Conservation (phyloP, 2,113 vertebrate species). For the Numenius arquata region DNA sequence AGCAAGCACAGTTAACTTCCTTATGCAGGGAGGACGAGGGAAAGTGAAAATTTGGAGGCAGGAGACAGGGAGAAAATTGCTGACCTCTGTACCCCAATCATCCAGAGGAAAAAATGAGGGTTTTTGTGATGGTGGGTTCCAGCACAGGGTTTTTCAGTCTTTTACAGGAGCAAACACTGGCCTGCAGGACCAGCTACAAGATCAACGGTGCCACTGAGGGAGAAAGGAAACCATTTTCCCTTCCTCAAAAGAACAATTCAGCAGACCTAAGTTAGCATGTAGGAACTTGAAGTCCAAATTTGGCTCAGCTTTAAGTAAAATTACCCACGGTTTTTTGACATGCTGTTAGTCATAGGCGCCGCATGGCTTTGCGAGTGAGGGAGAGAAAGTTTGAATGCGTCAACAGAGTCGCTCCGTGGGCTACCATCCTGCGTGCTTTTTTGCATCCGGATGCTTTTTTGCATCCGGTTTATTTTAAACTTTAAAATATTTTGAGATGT, state of each 20-base stretch:
- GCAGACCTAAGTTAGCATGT: background rate
- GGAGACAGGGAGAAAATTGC: background rate
- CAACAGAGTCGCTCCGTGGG: background rate
- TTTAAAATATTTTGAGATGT: too few species aligned
- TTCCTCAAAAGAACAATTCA: background rate
- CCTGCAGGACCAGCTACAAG: background rate
- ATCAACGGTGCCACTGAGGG: background rate
- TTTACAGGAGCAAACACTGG: background rate
- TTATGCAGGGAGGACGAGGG: background rate
- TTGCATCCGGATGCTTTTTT: background rate
- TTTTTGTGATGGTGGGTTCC: background rate
- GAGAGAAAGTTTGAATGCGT: background rate
- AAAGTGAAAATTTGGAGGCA: background rate
- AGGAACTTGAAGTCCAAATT: background rate
- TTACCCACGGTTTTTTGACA: background rate
- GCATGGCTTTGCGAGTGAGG: background rate
- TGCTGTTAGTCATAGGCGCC: fast-evolving
- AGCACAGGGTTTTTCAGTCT: background rate
- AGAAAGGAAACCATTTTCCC: background rate
- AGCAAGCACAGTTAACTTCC: background rate
- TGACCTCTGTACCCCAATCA: background rate
- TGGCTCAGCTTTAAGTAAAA: background rate
- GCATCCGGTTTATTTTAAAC: too few species aligned
- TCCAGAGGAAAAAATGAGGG: fast-evolving
- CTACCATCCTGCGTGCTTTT: background rate